Evolutionary conservation across 1,140 invertebrate genomes (phyloP), one percentile per base, ranked within the genome.

Genomic region (Bombus superbus): DNA sequence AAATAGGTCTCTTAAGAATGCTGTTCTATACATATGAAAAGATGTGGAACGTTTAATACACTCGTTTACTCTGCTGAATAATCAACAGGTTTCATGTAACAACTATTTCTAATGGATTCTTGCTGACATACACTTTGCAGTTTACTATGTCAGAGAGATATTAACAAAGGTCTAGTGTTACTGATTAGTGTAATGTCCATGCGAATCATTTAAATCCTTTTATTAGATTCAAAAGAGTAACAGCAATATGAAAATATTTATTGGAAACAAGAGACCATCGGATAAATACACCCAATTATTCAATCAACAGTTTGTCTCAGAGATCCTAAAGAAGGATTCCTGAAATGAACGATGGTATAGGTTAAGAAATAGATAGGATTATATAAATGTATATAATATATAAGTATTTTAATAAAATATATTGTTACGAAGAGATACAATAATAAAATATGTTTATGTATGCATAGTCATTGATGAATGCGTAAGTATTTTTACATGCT

Each of bases 401-500:
- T 90, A 84, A 93, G 80, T 93, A 92, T 92, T 92, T 88, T 87
- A 92, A 92, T 91, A 89, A 90, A 92, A 91, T 92, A 89, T 81
- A 92, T 92, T 94, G 92, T 94, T 94, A 93, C 86, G 42, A 71
- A 89, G 86, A 90, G 80, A 91, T 91, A 90, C 64, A 85, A 86
- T 82, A 92, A 91, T 89, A 81, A 92, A 92, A 85, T 91, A 92
- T 89, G 92, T 93, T 92, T 86, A 91, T 93, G 86, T 93, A 92
- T 91, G 90, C 92, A 91, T 94, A 95, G 91, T 92, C 89, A 91
- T 86, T 91, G 91, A 92, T 91, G 86, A 92, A 92, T 92, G 86
- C 88, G 86, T 92, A 93, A 93, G 89, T 94, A 94, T 94, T 94
- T 93, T 94, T 94, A 94, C 92, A 92, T 84, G 44, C 81, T 94